These are phyloP conservation scores for Xiphophorus maculatus DNA, from an alignment of 2,113 vertebrate species.

Conservation along the genomic window DNA sequence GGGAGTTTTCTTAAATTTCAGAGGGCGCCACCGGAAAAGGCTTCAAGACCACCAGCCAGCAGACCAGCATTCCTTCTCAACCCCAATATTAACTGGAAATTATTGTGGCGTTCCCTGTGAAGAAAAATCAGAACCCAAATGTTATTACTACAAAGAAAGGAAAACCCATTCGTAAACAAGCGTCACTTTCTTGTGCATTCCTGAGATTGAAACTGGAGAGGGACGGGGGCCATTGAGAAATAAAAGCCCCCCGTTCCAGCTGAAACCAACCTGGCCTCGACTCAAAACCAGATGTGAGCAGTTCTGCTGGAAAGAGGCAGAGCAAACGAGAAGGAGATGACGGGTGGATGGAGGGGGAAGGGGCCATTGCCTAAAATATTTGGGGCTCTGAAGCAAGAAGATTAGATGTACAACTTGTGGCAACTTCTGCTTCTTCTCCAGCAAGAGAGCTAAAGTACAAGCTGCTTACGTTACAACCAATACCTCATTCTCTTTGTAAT, in stretches of 20 bases:
- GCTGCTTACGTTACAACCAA: slow-evolving; percentile 29
- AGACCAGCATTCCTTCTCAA: slow-evolving; percentile 32
- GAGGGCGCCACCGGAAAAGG: slow-evolving; percentile 47
- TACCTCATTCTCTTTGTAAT: slow-evolving; percentile 13
- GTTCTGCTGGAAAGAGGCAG: slow-evolving; percentile 58
- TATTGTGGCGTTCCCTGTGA: slow-evolving; percentile 42
- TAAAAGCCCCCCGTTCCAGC: slow-evolving; percentile 74
- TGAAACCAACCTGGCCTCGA: slow-evolving; percentile 77
- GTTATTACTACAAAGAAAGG: slow-evolving; percentile 57
- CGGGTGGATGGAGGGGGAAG: slow-evolving; percentile 23
- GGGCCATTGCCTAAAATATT: slow-evolving; percentile 39
- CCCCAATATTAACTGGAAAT: slow-evolving; percentile 36
- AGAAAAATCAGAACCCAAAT: slow-evolving; percentile 46
- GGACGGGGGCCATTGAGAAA: slow-evolving; percentile 73
- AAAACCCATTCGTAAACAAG: slow-evolving; percentile 66
- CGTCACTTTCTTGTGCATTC: slow-evolving; percentile 47
- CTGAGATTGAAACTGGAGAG: slow-evolving; percentile 73
- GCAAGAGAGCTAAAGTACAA: slow-evolving; percentile 57
- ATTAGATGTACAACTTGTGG: neutral
- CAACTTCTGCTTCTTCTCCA: neutral
- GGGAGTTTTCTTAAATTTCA: slow-evolving; percentile 30
- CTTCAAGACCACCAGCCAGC: slow-evolving; percentile 45
- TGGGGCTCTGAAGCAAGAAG: slow-evolving; percentile 26
- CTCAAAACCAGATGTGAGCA: slow-evolving; percentile 81
- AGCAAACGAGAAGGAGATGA: slow-evolving; percentile 34